Base-by-base conservation (phyloP, 2,888 invertebrate species). In the Malthinus flaveolus region DNA sequence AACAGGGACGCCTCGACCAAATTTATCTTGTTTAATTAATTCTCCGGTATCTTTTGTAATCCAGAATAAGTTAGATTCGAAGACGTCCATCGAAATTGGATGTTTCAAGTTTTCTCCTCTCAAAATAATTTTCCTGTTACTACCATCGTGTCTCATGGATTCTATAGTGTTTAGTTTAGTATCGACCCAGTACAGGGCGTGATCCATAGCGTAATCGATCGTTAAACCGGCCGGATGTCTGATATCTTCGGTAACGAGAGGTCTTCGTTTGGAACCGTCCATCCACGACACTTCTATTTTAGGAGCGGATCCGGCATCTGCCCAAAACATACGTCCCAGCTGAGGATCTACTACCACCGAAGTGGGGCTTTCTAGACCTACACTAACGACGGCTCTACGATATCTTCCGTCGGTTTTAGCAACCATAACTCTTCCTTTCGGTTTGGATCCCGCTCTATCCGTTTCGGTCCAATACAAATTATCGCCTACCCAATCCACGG, bases 211-310 rank as follows among this genome's bases (percentile, higher is more conserved):
- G 71, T 90, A 91, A 74, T 99, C 99, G 46, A 99, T 88, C 0
- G 95, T 86, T 7, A 99, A 76, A 0, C 96, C 95, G 0, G 93
- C 87, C 0, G 98, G 98, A 71, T 91, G 90, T 15, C 93, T 84
- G 23, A 98, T 85, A 54, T 86, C 85, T 59, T 93, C 93, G 0
- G 89, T 87, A 6, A 96, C 88, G 1, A 99, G 77, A 0, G 90
- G 87, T 51, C 89, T 83, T 1, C 96, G 84, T 74, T 93, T 91
- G 0, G 90, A 91, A 0, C 98, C 98, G 73, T 97, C 97, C 95
- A 98, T 94, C 95, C 97, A 97, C 1, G 95, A 87, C 3, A 89
- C 86, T 76, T 97, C 97, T 61, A 99, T 95, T 78, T 96, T 97
- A 0, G 95, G 93, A 2, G 88, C 87, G 0, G 89, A 87, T 4